A percentile compares a stretch with the other conserved stretches of the same genome.
These are phyloP conservation scores for Brassicogethes aeneus DNA, from an alignment of 2,888 invertebrate genomes.

Conservation along the genomic window DNA sequence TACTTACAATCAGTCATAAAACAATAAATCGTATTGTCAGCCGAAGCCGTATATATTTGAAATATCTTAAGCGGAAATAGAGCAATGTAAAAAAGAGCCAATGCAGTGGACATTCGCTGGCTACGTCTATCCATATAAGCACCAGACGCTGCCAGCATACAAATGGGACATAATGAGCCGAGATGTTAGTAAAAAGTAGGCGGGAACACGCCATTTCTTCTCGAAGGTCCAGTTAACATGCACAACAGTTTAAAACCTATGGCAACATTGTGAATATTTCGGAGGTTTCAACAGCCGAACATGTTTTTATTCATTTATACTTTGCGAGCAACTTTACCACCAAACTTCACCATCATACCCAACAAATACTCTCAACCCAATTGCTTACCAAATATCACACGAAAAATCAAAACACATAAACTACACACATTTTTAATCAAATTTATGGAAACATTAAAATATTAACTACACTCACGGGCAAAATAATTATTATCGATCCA, in stretches of 20 bases:
- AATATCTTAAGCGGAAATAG: conserved; percentile 38
- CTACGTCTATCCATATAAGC: conserved; percentile 39
- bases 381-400: no score
- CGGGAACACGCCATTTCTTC: conserved; percentile 24
- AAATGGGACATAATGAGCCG: conserved; percentile 38
- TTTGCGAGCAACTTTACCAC: no score
- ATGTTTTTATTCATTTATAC: no score
- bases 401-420: no score
- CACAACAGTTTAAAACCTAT: not conserved
- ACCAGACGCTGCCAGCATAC: conserved; percentile 38
- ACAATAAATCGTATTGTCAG: conserved; percentile 34
- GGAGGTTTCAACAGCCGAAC: no score
- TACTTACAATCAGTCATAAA: conserved; percentile 32
- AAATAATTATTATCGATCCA: no score
- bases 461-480: no score
- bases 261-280: not conserved
- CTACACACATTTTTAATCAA: no score
- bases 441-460: no score
- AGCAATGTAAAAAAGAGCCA: conserved; percentile 31
- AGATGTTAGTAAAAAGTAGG: conserved; percentile 40
- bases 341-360: no score
- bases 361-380: no score
- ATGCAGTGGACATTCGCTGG: conserved; percentile 35
- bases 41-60: conserved; percentile 30
- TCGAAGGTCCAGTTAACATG: not conserved